Conservation (phyloP, 2,888 invertebrate species). For the Rhodophaea formosa region DNA sequence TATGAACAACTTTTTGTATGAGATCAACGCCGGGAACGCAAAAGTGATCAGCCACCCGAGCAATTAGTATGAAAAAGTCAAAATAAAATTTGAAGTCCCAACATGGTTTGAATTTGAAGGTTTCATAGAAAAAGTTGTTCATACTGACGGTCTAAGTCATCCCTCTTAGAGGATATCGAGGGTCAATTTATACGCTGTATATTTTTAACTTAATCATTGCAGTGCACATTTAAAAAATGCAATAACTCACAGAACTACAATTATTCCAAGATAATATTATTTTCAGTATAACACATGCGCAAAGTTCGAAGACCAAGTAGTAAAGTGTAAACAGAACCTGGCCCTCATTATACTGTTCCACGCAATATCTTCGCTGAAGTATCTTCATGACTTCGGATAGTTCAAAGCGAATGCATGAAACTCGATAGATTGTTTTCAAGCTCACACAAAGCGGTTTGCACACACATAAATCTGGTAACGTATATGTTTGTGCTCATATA, state of each 20-base stretch:
- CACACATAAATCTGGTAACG: conserved; percentile 33
- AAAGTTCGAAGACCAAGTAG: background rate
- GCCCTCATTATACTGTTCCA: conserved; percentile 12
- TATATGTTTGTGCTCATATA: conserved; percentile 10
- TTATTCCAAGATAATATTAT: no score
- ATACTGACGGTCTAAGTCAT: no score
- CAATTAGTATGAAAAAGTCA: no score
- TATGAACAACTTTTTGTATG: no score
- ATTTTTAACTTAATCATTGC: background rate
- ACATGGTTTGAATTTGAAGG: no score
- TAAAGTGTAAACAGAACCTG: conserved; percentile 1
- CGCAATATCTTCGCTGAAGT: conserved; percentile 10
- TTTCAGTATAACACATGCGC: background rate
- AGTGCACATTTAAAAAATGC: background rate
- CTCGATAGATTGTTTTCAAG: conserved; percentile 17
- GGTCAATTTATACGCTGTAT: no score
- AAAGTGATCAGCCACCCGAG: no score
- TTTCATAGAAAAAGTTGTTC: no score
- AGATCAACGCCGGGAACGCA: no score
- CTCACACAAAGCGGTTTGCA: conserved; percentile 9
- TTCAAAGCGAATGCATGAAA: conserved; percentile 18
- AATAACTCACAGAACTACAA: no score
- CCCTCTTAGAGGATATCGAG: no score
- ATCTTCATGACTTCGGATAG: conserved; percentile 14
- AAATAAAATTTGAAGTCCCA: no score